A percentile compares a stretch with the other conserved stretches of the same genome.
Evolutionary conservation across 1,140 invertebrate species (phyloP).

Genomic region (Aphis craccivora): DNA sequence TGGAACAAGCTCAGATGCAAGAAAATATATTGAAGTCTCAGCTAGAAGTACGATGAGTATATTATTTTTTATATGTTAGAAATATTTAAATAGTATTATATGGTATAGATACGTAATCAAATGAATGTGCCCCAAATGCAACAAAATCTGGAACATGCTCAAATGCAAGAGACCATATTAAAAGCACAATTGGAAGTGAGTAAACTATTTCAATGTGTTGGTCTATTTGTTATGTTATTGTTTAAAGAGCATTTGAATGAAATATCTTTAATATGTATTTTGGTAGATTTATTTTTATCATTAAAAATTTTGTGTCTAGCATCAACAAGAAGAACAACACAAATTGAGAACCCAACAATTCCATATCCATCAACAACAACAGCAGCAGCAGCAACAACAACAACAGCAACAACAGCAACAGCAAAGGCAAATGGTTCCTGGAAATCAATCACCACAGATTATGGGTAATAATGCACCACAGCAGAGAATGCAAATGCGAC

Average conservation of each 20-base stretch:
- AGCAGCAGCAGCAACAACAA: conserved; percentile 61
- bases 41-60: conserved; percentile 69
- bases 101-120: conserved; percentile 41
- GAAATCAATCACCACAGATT: conserved; percentile 59
- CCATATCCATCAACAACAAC: conserved; percentile 59
- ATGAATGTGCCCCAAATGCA: conserved; percentile 69
- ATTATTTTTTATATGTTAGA: background rate
- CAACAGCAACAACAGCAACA: conserved; percentile 61
- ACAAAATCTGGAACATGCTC: conserved; percentile 77
- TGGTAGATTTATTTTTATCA: background rate
- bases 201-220: conserved; percentile 57
- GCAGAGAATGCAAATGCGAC: conserved; percentile 71
- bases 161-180: conserved; percentile 80
- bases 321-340: conserved; percentile 62
- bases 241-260: background rate
- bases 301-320: conserved; percentile 29
- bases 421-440: conserved; percentile 62
- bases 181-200: conserved; percentile 76
- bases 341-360: conserved; percentile 62
- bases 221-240: conserved; percentile 8
- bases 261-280: background rate
- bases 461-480: conserved; percentile 64
- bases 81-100: conserved; percentile 27
- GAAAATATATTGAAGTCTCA: conserved; percentile 80
- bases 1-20: conserved; percentile 80